Conservation (phyloP, 2,888 invertebrate genomes). For the Nasonovia ribisnigri region DNA sequence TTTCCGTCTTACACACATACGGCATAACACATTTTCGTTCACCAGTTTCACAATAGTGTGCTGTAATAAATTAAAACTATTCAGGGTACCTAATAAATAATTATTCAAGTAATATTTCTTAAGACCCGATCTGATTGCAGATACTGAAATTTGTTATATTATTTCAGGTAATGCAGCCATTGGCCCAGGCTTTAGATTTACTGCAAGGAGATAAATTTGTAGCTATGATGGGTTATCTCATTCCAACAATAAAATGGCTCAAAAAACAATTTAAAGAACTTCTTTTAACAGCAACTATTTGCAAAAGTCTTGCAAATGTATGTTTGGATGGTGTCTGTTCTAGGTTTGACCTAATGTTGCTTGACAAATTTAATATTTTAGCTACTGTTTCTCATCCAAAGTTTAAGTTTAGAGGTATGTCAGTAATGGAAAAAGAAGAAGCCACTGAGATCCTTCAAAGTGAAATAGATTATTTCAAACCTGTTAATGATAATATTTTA, state of each 20-base stretch:
- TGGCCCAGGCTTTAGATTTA: neutral
- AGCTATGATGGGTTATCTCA: neutral
- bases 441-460: neutral
- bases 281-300: neutral
- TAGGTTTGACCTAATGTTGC: neutral
- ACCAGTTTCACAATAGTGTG: no score
- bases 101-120: no score
- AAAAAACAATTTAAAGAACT: neutral
- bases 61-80: no score
- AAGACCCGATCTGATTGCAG: no score
- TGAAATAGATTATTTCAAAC: neutral
- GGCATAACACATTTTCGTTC: no score
- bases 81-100: no score
- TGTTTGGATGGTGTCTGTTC: neutral
- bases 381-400: neutral
- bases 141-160: neutral
- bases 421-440: neutral
- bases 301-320: neutral
- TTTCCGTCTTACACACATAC: no score
- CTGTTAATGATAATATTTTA: neutral
- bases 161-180: neutral
- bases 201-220: constrained; percentile 21
- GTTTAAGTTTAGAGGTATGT: neutral
- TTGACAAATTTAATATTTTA: neutral
- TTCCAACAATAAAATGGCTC: constrained; percentile 9